Conservation (phyloP, 2,888 invertebrate species). For the Ophion obscuratus region DNA sequence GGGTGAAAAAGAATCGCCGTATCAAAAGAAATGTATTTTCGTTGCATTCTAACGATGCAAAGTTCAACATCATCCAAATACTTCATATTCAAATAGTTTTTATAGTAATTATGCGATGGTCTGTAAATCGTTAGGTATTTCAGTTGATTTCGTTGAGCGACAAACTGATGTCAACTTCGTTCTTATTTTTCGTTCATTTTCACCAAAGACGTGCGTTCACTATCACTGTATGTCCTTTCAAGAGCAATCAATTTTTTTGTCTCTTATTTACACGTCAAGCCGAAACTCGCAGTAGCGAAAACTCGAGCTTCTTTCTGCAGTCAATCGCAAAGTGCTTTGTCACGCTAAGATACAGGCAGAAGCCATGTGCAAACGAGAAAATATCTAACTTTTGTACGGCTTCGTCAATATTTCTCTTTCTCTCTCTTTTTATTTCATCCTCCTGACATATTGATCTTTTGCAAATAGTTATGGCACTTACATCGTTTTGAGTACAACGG, state of each 20-base stretch:
- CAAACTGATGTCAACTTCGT: background rate
- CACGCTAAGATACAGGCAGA: slow-evolving; percentile 21
- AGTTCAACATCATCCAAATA: no score
- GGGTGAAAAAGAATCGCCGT: no score
- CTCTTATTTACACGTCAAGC: background rate
- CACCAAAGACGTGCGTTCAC: background rate
- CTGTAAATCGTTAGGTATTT: background rate
- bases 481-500: no score
- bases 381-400: slow-evolving; percentile 20
- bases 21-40: no score
- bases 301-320: slow-evolving; percentile 28
- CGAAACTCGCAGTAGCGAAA: slow-evolving; percentile 31
- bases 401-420: background rate
- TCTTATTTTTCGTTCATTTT: background rate
- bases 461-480: no score
- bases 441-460: background rate
- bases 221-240: background rate
- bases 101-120: background rate
- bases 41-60: no score
- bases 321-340: slow-evolving; percentile 50
- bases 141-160: background rate
- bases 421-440: background rate
- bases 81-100: background rate
- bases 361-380: slow-evolving; percentile 52
- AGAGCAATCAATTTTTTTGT: background rate